A percentile compares a stretch with the other conserved stretches of the same genome.
Conservation (phyloP, 2,888 invertebrate species). For the Syrphus vitripennis region DNA sequence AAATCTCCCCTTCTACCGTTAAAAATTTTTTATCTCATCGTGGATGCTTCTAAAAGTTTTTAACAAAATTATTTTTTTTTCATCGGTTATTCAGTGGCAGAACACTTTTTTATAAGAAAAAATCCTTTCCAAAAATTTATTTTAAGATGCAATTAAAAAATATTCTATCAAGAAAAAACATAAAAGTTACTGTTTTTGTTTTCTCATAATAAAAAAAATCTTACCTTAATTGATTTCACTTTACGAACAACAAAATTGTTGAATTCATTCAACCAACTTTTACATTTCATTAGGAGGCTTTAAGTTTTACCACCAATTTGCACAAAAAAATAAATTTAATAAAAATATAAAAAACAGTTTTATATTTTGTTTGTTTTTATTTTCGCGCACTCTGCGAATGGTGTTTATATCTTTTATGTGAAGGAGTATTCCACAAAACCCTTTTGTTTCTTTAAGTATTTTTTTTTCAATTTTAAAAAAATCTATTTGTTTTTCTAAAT, state of each 20-base stretch:
- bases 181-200: not conserved
- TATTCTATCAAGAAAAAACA: not conserved
- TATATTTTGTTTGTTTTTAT: not conserved
- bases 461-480: not conserved
- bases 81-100: constrained; percentile 16
- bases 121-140: not conserved
- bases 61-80: not conserved
- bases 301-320: constrained; percentile 44
- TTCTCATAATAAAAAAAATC: not conserved
- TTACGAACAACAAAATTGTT: constrained; percentile 81
- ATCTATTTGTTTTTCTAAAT: constrained; percentile 7
- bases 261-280: constrained; percentile 81
- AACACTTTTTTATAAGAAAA: not conserved
- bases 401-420: not conserved
- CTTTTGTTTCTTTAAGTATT: not conserved
- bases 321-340: constrained; percentile 41
- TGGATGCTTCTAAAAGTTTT: too few relatives aligned
- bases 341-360: constrained; percentile 19
- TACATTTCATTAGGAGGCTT: constrained; percentile 81
- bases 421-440: not conserved
- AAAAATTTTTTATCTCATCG: not conserved
- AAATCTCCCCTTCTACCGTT: not conserved
- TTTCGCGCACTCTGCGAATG: constrained; percentile 11
- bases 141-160: not conserved
- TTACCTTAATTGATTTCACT: constrained; percentile 80